phyloP scores from a whole-genome alignment of 2,797 vertebrate species.

The Muscicapa striata region DNA sequence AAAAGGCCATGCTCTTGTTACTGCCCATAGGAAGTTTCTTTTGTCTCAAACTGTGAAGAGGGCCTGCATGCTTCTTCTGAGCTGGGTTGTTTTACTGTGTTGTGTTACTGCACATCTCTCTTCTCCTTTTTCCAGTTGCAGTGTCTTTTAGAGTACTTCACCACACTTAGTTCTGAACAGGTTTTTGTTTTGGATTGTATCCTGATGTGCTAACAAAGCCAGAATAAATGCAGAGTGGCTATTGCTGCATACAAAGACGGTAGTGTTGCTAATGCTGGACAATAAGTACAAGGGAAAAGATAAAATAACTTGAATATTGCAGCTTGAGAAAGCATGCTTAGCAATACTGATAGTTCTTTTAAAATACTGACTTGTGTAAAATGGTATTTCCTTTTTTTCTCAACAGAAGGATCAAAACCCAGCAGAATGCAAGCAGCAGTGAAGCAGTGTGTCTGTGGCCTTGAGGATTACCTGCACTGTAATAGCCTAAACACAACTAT shows the following conservation, averaged over 20 bases:
- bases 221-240: not conserved
- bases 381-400: conserved; percentile 65
- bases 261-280: not conserved
- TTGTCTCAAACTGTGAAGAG: not conserved
- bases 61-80: not conserved
- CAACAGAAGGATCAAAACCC: conserved; percentile 96
- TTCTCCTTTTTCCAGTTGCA: not conserved
- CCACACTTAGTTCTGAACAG: not conserved
- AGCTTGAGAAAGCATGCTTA: not conserved
- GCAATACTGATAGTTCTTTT: not conserved
- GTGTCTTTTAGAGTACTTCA: not conserved
- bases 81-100: not conserved
- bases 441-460: conserved; percentile 87
- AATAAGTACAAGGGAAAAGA: not conserved
- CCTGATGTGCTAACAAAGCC: not conserved
- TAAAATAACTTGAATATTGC: not conserved
- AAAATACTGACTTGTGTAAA: not conserved
- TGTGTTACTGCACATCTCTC: not conserved
- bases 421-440: conserved; percentile 99
- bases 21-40: not conserved
- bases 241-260: not conserved
- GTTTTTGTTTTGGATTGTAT: not conserved
- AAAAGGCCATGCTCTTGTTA: not conserved
- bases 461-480: conserved; percentile 96
- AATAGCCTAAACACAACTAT: conserved; percentile 91